Base-by-base conservation (phyloP, 2,888 invertebrate species). In the Agrochola litura region DNA sequence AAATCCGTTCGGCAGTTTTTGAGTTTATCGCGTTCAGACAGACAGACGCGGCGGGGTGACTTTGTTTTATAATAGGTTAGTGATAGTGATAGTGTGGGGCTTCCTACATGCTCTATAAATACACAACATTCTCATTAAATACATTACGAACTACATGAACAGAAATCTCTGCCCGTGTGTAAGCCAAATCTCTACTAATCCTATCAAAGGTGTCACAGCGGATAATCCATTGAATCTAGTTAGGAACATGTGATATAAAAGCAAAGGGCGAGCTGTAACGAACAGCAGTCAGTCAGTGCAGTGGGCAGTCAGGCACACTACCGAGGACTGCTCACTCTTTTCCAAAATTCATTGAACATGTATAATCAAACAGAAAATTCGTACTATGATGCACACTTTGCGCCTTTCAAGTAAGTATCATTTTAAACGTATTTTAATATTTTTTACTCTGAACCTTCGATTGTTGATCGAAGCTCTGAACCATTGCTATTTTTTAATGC, bases 221-320 rank as follows among this genome's bases (percentile, higher is more conserved):
- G 95, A 95, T 96, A 94, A 96, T 96, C 96, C 91, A 63, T 77
- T 75, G 77, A 94, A 96, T 95, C 96, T 91, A 84, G 91, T 96
- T 96, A 96, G 91, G 60, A 84, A 77, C 64, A 81, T 86, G 76
- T 92, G 90, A 92, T 96, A 96, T 96, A 96, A 95, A 96, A 93
- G 88, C 84, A 77, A 81, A 86, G 78, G 75, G 76, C 81, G 66
- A 37, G 41, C 58, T 60, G 78, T 60, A 41, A 49, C 22, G 52
- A 79, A 54, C 87, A 95, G 96, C 96, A 96, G 96, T 96, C 95
- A 96, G 96, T 96, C 96, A 93, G 95, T 93, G 94, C 91, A 93
- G 94, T 94, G 94, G 91, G 91, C 92, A 82, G 85, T 80, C 83
- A 78, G 83, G 91, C 93, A 86, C 93, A 92, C 96, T 95, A 91